Base-by-base conservation (phyloP, 2,888 invertebrate species). In the Aphodius sticticus region DNA sequence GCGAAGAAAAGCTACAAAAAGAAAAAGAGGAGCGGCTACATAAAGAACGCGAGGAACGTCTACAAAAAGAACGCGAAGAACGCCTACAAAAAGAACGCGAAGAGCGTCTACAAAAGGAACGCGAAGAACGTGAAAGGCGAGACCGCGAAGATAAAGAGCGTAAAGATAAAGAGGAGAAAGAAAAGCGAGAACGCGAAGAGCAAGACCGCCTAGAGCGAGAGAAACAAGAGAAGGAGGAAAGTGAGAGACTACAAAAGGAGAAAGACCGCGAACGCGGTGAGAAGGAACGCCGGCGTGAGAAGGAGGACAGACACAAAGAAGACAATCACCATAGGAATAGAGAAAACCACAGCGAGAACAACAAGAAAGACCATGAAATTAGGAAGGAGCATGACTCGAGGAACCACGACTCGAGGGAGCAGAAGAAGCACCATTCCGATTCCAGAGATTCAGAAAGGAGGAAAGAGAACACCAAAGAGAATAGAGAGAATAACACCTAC, bases 261-360 rank as follows among this genome's bases (percentile, higher is more conserved):
- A 26, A 26, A 80, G 78, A 80, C 74, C 79, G 84, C 84, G 70
- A 84, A 89, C 86, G 84, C 77, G 81, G 72, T 74, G 80, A 80
- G 82, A 53, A 53, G 12, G 53, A 53, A 5, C 53, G 53, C 0
- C 7, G 53, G 53, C 86, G 84, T 85, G 83, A 82, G 85, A 90
- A 88, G 88, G 89, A 84, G 37, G 82, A 81, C 26, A 82, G 84
- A 83, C 84, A 86, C 83, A 88, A 88, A 87, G 87, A 89, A 78
- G 87, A 89, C 87, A 88, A 88, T 87, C 88, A 88, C 82, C 81
- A 82, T 83, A 89, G 89, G 85, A 91, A 91, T 88, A 86, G 89
- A 90, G 92, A 92, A 79, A 91, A 90, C 87, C 89, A 91, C 85
- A 91, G 86, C 83, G 88, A 88, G 80, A 74, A 74, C 35, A 87